These are phyloP conservation scores for Cataglyphis hispanica DNA, from an alignment of 1,140 invertebrate species.

Conservation along the genomic window DNA sequence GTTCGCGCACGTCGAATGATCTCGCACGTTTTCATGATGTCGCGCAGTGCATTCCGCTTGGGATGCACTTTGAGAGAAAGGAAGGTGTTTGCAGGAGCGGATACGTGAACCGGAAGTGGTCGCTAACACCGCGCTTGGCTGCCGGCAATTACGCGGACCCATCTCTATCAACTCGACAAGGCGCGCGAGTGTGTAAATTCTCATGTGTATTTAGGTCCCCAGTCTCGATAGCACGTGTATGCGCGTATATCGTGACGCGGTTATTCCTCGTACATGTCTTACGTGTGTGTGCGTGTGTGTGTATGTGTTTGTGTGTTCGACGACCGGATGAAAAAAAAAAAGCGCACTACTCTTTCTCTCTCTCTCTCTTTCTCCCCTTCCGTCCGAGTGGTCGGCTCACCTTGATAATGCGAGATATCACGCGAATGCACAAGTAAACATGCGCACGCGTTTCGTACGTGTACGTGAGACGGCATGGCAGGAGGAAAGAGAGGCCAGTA, in stretches of 20 bases:
- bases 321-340: slow-evolving; percentile 68
- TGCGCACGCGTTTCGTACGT: slow-evolving; percentile 43
- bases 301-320: slow-evolving; percentile 1
- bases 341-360: slow-evolving; percentile 15
- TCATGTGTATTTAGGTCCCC: slow-evolving; percentile 50
- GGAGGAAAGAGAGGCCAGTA: slow-evolving; percentile 64
- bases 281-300: slow-evolving; percentile 8
- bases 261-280: not conserved
- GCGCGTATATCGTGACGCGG: not conserved
- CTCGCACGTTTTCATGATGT: slow-evolving; percentile 15
- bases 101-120: slow-evolving; percentile 84
- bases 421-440: slow-evolving; percentile 68
- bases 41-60: slow-evolving; percentile 50
- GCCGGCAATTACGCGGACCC: slow-evolving; percentile 82
- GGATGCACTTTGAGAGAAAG: slow-evolving; percentile 65
- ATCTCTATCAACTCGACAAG: slow-evolving; percentile 78
- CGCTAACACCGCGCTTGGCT: slow-evolving; percentile 79
- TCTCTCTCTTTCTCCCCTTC: not conserved
- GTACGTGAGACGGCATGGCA: slow-evolving; percentile 20
- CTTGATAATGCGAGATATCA: slow-evolving; percentile 79
- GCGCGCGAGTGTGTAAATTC: slow-evolving; percentile 61
- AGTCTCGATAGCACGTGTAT: slow-evolving; percentile 22
- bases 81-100: slow-evolving; percentile 83
- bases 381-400: slow-evolving; percentile 65
- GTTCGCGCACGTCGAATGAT: not conserved